Percentiles rank a stretch among this genome's conserved stretches.
These are phyloP conservation scores for Diachasma alloeum DNA, from an alignment of 1,140 invertebrate species.

Conservation along the genomic window DNA sequence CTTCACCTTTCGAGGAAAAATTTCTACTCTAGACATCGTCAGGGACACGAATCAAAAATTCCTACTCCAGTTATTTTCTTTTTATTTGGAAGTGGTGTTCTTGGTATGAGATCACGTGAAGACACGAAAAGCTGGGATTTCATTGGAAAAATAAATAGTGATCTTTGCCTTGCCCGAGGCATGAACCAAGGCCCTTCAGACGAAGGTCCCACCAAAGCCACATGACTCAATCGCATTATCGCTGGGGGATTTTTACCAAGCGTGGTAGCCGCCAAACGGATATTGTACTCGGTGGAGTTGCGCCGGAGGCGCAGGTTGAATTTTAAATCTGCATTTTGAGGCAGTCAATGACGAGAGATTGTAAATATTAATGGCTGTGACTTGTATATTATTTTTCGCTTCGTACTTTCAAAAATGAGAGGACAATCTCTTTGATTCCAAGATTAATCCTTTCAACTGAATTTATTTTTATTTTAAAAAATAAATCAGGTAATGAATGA, in stretches of 20 bases:
- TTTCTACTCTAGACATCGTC: too few relatives aligned
- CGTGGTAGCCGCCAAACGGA: not conserved
- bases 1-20: too few relatives aligned
- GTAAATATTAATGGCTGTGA: not conserved
- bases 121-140: constrained; percentile 11
- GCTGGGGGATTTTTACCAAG: constrained; percentile 38
- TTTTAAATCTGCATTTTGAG: not conserved
- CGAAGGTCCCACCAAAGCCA: constrained; percentile 46
- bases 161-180: constrained; percentile 59
- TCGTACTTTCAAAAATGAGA: too few relatives aligned
- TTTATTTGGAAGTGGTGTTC: not conserved
- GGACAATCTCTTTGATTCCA: too few relatives aligned
- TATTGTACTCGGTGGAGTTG: not conserved
- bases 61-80: too few relatives aligned
- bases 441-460: too few relatives aligned
- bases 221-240: constrained; percentile 56
- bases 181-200: constrained; percentile 54
- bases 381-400: too few relatives aligned
- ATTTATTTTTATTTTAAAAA: too few relatives aligned
- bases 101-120: not conserved
- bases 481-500: too few relatives aligned
- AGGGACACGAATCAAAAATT: too few relatives aligned
- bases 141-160: constrained; percentile 27
- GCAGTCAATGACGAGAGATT: not conserved
- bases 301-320: not conserved